Evolutionary conservation across 2,797 vertebrate genomes (phyloP), one percentile per base, ranked within the genome.

Genomic region (Chrosomus eos): DNA sequence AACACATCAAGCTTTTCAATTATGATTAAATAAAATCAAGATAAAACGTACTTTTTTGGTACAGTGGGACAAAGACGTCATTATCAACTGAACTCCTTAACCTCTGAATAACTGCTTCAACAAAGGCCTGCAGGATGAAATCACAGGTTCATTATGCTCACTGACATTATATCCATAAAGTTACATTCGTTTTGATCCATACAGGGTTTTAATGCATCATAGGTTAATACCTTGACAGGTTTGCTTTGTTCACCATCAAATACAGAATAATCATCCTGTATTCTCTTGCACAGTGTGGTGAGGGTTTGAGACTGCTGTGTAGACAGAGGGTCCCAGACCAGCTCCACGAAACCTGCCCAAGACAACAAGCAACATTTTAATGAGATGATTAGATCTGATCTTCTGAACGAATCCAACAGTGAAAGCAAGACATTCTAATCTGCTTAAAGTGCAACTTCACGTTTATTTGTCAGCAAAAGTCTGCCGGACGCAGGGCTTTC

Each of bases 61-160:
- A 99, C 0, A 99, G 86, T 72, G 98, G 97, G 88, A 99, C 96
- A 92, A 97, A 99, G 80, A 98, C 92, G 75, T 99, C 97, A 88
- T 98, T 97, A 91, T 99, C 98, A n/a, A 97, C 91, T 73, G 95
- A 95, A 84, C 92, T 96, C 89, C 94, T 96, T 90, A 99, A 90
- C 90, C 96, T 95, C 87, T 89, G 82, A 87, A 93, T 89, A 90
- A 97, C 87, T 5, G 88, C 89, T 70, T 95, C 95, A 33, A 94
- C 62, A 83, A 99, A 95, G 31, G 92, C 92, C 97, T 99, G 89
- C 14, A 78, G 87, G n/a, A 77, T 23, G 26, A 85, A 55, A 45
- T 33, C 18, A 31, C 5, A 75, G 10, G 19, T 71, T 31, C 26
- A 28, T 66, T 38, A 3, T 45, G 45, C n/a, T 62, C 18, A 48